These are phyloP conservation scores for Choloepus hoffmanni DNA, from an alignment of 2,113 vertebrate species.

Conservation along the genomic window DNA sequence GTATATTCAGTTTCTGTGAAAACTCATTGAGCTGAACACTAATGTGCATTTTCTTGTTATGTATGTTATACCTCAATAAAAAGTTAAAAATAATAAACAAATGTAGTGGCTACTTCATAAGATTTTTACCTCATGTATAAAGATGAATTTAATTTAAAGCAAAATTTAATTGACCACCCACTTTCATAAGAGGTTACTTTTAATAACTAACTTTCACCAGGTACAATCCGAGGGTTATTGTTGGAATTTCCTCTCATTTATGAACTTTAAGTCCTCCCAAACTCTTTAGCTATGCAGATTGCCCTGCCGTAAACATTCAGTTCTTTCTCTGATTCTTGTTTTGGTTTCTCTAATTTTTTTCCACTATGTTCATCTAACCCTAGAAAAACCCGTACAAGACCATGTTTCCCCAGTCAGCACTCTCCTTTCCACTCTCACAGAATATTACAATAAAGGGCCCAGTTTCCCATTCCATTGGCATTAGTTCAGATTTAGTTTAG, in stretches of 20 bases:
- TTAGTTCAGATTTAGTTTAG: background rate
- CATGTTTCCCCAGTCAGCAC: background rate
- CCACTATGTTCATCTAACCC: background rate
- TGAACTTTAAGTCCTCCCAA: background rate
- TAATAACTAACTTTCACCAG: background rate
- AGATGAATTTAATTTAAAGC: background rate
- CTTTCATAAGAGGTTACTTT: background rate
- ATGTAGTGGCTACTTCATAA: background rate
- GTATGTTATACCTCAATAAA: background rate
- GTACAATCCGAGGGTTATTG: background rate
- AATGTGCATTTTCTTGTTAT: background rate
- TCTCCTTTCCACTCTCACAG: background rate
- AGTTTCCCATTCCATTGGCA: background rate
- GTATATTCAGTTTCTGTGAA: background rate
- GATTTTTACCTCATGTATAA: background rate
- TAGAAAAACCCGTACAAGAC: background rate
- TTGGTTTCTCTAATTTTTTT: background rate
- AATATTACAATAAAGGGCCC: background rate
- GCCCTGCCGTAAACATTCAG: too few relatives aligned
- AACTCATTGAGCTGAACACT: background rate
- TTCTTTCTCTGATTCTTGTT: background rate
- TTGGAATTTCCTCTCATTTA: too few relatives aligned
- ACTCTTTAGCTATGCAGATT: background rate
- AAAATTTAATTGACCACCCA: background rate
- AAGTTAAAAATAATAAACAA: background rate